These are phyloP conservation scores for Abrostola tripartita DNA, from an alignment of 2,888 invertebrate genomes.

Conservation along the genomic window DNA sequence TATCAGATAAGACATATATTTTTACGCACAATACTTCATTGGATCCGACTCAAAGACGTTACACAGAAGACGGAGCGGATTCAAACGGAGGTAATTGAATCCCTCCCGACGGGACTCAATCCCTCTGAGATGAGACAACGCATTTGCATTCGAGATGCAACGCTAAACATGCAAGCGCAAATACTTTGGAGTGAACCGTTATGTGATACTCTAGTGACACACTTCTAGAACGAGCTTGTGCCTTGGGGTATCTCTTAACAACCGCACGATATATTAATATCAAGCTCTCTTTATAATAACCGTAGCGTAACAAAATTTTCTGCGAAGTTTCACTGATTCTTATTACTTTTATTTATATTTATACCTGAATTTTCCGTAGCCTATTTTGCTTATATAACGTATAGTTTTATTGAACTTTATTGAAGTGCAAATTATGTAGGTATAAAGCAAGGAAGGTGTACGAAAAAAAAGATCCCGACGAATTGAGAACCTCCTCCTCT, in stretches of 20 bases:
- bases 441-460: too few species aligned
- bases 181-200: conserved; percentile 28
- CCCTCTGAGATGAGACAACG: conserved; percentile 58
- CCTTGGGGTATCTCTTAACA: not conserved
- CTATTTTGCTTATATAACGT: too few species aligned
- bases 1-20: conserved; percentile 17
- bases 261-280: not conserved
- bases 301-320: too few species aligned
- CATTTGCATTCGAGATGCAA: conserved; percentile 68
- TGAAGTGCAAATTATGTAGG: too few species aligned
- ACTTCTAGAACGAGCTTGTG: conserved; percentile 5
- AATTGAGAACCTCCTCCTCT: too few species aligned
- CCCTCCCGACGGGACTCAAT: conserved; percentile 56
- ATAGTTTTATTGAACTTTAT: too few species aligned
- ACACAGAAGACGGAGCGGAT: conserved; percentile 37
- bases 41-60: conserved; percentile 19
- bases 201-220: conserved; percentile 30
- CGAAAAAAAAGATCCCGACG: too few species aligned
- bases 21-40: conserved; percentile 35
- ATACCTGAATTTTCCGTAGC: too few species aligned
- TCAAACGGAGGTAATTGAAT: conserved; percentile 71
- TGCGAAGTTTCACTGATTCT: too few species aligned
- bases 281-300: not conserved
- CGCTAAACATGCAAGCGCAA: conserved; percentile 48
- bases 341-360: too few species aligned